Evolutionary conservation across 2,797 vertebrate species (phyloP).

Genomic region (Eutrigla gurnardus): DNA sequence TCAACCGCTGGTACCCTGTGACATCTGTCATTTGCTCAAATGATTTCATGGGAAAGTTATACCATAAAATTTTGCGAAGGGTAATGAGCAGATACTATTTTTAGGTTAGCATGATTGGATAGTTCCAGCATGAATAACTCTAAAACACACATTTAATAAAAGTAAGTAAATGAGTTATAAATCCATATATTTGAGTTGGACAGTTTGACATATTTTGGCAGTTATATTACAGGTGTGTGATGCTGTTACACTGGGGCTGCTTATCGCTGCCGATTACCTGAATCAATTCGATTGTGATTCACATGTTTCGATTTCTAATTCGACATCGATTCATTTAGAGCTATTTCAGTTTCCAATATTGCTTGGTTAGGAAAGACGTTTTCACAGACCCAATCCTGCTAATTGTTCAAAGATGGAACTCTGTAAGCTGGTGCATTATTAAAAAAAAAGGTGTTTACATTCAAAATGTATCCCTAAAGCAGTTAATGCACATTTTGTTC

Average conservation of each 20-base stretch:
- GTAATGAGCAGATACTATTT: not conserved
- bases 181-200: not conserved
- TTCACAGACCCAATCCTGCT: too few species aligned
- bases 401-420: too few species aligned
- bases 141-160: not conserved
- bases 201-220: not conserved
- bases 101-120: not conserved
- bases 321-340: too few species aligned
- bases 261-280: too few species aligned
- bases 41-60: slow-evolving; percentile 1
- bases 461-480: too few species aligned
- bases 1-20: not conserved
- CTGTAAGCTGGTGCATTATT: too few species aligned
- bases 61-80: not conserved
- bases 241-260: not conserved
- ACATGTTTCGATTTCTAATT: too few species aligned
- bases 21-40: slow-evolving; percentile 28
- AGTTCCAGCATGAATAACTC: not conserved
- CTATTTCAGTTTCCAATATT: too few species aligned
- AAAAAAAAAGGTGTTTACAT: too few species aligned
- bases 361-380: too few species aligned
- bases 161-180: not conserved
- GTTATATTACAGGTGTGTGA: not conserved
- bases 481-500: too few species aligned
- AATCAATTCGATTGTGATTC: too few species aligned